Conservation (phyloP, 1,140 invertebrate species). For the Pogonognathellus flavescens region DNA sequence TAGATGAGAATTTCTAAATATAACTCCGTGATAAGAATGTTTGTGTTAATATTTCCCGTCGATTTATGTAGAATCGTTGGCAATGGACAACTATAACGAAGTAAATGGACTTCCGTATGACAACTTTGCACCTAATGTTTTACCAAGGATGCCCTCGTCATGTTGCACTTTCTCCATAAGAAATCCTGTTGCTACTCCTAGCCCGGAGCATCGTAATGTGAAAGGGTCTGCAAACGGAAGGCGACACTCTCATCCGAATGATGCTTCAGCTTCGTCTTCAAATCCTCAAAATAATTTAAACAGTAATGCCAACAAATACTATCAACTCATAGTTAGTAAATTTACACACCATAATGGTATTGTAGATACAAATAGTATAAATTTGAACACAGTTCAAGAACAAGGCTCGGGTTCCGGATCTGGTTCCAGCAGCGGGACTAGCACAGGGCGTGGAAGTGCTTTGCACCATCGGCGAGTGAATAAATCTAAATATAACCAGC, state of each 20-base stretch:
- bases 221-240: not conserved
- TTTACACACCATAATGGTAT: not conserved
- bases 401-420: slow-evolving; percentile 28
- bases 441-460: not conserved
- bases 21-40: no score
- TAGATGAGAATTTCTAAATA: no score
- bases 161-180: slow-evolving; percentile 54
- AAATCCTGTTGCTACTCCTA: slow-evolving; percentile 16
- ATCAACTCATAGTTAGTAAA: not conserved
- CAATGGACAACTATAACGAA: slow-evolving; percentile 29
- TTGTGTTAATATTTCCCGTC: no score
- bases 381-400: slow-evolving; percentile 17
- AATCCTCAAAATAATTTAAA: not conserved
- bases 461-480: not conserved
- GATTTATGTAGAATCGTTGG: slow-evolving; percentile 50
- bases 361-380: slow-evolving; percentile 1
- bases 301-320: slow-evolving; percentile 9
- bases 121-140: slow-evolving; percentile 6
- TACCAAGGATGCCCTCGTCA: slow-evolving; percentile 54
- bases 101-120: slow-evolving; percentile 49
- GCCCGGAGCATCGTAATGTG: not conserved
- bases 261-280: not conserved
- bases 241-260: not conserved
- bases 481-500: not conserved
- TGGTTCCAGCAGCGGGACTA: not conserved